phyloP scores from a whole-genome alignment of 2,888 invertebrate genomes.

The Tipula confusa region DNA sequence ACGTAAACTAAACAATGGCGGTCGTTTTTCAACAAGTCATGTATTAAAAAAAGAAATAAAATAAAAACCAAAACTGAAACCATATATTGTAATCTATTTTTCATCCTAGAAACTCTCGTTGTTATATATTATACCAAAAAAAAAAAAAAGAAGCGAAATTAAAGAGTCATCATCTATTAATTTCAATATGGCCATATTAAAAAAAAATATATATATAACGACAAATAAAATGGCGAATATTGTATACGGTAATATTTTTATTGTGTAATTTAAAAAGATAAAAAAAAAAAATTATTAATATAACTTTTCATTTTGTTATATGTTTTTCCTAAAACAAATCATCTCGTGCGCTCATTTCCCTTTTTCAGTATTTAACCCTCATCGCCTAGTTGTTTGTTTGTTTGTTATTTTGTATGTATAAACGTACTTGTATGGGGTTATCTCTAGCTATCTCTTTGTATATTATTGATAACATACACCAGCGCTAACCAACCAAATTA shows the following conservation, averaged over 20 bases:
- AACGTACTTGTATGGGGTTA: constrained; percentile 5
- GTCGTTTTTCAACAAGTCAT: background rate
- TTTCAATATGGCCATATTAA: background rate
- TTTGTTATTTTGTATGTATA: background rate
- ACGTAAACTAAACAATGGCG: background rate
- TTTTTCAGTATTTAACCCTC: background rate
- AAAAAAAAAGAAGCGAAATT: background rate
- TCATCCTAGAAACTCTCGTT: background rate
- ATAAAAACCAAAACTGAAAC: background rate
- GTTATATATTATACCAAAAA: background rate
- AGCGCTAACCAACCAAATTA: background rate
- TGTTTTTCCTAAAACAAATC: background rate
- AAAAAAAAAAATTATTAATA: background rate
- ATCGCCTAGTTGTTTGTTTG: background rate
- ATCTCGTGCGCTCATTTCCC: background rate
- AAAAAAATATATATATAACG: background rate
- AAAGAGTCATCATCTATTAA: constrained; percentile 12
- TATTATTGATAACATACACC: background rate
- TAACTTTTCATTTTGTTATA: background rate
- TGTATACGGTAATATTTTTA: background rate
- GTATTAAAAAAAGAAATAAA: background rate
- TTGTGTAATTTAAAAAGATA: background rate
- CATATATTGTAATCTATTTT: background rate
- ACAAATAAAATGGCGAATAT: background rate
- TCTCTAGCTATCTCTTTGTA: constrained; percentile 9